These are phyloP conservation scores for Drosophila borealis DNA, from an alignment of 2,888 invertebrate genomes.

Conservation along the genomic window DNA sequence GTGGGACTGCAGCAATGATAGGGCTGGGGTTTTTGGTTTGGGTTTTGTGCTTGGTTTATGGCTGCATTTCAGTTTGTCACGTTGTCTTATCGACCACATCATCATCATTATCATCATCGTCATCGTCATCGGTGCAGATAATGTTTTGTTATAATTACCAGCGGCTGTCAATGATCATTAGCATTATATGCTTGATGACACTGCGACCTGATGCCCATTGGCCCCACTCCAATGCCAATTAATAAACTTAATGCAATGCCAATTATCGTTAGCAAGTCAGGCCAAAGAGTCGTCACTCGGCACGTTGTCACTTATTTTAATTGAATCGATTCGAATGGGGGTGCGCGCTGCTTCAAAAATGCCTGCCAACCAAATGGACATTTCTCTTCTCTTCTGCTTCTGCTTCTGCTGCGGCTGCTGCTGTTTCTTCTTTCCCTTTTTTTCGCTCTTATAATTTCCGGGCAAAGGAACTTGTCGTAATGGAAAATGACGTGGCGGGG, in stretches of 20 bases:
- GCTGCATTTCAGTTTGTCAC: slow-evolving; percentile 29
- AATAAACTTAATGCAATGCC: slow-evolving; percentile 77
- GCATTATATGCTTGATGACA: slow-evolving; percentile 20
- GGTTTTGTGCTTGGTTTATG: slow-evolving; percentile 6
- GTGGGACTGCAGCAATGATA: not conserved
- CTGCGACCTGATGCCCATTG: slow-evolving; percentile 6
- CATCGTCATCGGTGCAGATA: slow-evolving; percentile 15
- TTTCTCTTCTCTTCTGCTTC: slow-evolving; percentile 3
- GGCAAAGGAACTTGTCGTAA: slow-evolving; percentile 62
- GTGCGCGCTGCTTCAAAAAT: slow-evolving; percentile 15
- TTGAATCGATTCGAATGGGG: slow-evolving; percentile 59
- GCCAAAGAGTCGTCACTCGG: slow-evolving; percentile 26
- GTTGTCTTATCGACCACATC: slow-evolving; percentile 34
- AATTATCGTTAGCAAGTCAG: slow-evolving; percentile 69
- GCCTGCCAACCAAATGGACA: slow-evolving; percentile 26
- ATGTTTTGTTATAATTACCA: slow-evolving; percentile 37
- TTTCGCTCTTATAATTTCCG: slow-evolving; percentile 67
- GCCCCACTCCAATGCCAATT: slow-evolving; percentile 47
- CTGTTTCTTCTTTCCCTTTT: not conserved
- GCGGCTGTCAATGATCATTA: slow-evolving; percentile 49
- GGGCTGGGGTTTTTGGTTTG: slow-evolving; percentile 5
- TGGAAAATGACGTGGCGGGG: slow-evolving; percentile 40
- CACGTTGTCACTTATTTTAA: slow-evolving; percentile 75
- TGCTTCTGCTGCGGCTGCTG: not conserved
- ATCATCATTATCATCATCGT: slow-evolving; percentile 15